Base-by-base conservation (phyloP, 2,113 vertebrate species). In the Ciconia stormi region DNA sequence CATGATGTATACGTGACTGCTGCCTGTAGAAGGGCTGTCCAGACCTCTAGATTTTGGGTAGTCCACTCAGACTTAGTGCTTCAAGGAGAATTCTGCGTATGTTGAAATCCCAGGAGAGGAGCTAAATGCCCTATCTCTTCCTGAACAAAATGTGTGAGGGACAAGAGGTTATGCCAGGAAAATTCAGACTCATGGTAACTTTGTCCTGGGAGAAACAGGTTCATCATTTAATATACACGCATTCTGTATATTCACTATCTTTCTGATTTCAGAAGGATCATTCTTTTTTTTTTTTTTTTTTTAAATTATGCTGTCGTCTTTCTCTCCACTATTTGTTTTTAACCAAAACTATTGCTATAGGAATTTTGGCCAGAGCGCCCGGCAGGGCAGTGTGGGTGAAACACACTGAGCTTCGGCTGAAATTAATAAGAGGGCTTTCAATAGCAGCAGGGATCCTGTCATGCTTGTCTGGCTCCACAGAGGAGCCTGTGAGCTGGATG, bases 1-100 rank as follows among this genome's bases (percentile, higher is more conserved):
- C 58, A 40, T 71, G 36, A 30, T 2, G 1, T 34, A 36, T 15
- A 8, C 0, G 0, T 23, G 16, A 46, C 32, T 66, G 79, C 61
- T 44, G 7, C 23, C 46, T 61, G 27, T 36, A 72, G 40, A 77
- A 89, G 19, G 16, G 27, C 36, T 93, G 29, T 65, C 21, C 32
- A 81, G 21, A 40, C 18, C 15, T 42, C 21, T 40, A 40, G 21
- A 47, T 80, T 63, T 66, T 44, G 16, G 10, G 29, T 32, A 76
- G 13, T 44, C 10, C 16, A 16, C 52, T 55, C 18, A 53, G 44
- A 44, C 16, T 71, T 65, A 56, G 13, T 46, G 29, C 5, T 76
- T 13, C 79, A 84, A 29, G 44, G 13, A 18, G 42, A 56, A 53
- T 10, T 58, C 26, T 74, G 22, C 0, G 0, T 53, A 11, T 49